Evolutionary conservation across 2,113 vertebrate species (phyloP), one percentile per base, ranked within the genome.

Genomic region (Podocnemis expansa): DNA sequence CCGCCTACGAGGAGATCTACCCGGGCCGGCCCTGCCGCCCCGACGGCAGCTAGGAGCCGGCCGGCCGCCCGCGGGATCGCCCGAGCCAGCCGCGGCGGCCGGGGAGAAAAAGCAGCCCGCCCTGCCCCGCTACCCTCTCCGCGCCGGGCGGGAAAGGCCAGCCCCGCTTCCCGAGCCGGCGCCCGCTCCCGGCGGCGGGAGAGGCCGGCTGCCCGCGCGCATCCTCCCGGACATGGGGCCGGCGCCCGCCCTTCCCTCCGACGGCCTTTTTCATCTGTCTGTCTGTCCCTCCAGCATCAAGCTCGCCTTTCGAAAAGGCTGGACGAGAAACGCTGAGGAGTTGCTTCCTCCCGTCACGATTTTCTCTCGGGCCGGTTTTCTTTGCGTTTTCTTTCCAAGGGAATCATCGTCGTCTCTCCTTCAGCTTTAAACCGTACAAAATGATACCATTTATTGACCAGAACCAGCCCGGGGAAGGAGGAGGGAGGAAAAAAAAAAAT

Each of bases 1-100:
- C 99, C 9, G 98, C 99, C 4, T 99, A 99, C 89, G 99, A 99
- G n/a, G 99, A 99, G 96, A 99, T 99, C 94, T 99, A 99, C 97
- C 99, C 99, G 70, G 97, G 98, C 52, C 98, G 98, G 95, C 96
- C 97, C 80, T 90, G 90, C 51, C 51, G 51, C 31, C 38, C 91
- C 38, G 94, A 83, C 79, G 88, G 96, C 88, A 93, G 88, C 55
- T 97, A 96, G 56, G 2, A 67, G 51, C 75, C 22, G 5, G 75
- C 8, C 11, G 47, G 7, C 47, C 6, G 47, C 56, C 47, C 70
- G 5, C n/a, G n/a, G n/a, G n/a, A n/a, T n/a, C n/a, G n/a, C n/a
- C n/a, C n/a, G n/a, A n/a, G n/a, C n/a, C n/a, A 51, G 54, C 31
- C 47, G 10, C 87, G 86, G 31, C 34, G 19, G 54, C 55, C 43